phyloP scores from a whole-genome alignment of 2,888 invertebrate species.

The Meiosimyza platycephala region DNA sequence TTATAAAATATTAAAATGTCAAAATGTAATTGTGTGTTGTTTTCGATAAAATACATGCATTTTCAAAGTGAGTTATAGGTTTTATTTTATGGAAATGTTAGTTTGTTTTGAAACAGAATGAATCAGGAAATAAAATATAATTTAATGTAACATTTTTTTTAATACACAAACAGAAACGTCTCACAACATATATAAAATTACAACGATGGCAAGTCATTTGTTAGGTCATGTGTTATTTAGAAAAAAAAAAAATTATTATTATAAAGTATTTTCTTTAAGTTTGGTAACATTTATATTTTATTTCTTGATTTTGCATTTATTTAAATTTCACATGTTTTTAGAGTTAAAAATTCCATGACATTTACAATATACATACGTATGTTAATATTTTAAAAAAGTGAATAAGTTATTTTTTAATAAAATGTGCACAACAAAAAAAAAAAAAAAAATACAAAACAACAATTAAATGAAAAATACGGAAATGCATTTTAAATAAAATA shows the following conservation, averaged over 20 bases:
- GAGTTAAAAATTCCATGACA: too few relatives aligned
- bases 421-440: not conserved
- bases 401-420: not conserved
- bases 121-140: slow-evolving; percentile 39
- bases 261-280: not conserved
- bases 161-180: slow-evolving; percentile 21
- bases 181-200: slow-evolving; percentile 35
- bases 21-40: not conserved
- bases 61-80: too few relatives aligned
- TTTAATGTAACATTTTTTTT: slow-evolving; percentile 27
- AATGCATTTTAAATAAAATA: slow-evolving; percentile 4
- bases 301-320: slow-evolving; percentile 16
- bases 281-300: slow-evolving; percentile 22
- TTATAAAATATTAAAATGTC: slow-evolving; percentile 22
- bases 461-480: not conserved
- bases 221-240: slow-evolving; percentile 2
- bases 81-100: not conserved
- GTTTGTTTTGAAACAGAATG: slow-evolving; percentile 27
- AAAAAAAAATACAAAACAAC: slow-evolving; percentile 5
- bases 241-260: not conserved
- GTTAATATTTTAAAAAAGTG: not conserved
- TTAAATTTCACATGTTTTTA: too few relatives aligned
- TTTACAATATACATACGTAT: too few relatives aligned
- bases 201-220: slow-evolving; percentile 23
- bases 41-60: not conserved